Evolutionary conservation across 1,140 invertebrate species (phyloP), one percentile per base, ranked within the genome.

Genomic region (Brachionus angularis): DNA sequence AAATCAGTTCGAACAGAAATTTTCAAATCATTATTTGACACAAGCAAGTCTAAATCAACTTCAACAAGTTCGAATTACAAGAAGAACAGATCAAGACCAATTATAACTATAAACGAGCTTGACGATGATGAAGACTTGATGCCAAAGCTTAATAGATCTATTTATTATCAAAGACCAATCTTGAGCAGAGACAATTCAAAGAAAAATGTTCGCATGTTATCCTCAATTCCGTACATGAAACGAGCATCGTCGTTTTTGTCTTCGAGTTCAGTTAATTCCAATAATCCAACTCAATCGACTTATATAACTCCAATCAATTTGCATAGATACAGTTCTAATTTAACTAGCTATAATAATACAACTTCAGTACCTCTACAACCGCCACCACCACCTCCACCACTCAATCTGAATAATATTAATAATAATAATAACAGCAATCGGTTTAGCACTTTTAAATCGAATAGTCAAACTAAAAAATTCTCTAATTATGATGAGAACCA

Each of bases 401-500:
- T n/a, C n/a, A n/a, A n/a, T n/a, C n/a, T n/a, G n/a, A n/a, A n/a
- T n/a, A n/a, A n/a, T n/a, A n/a, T n/a, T n/a, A n/a, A n/a, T n/a
- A n/a, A n/a, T n/a, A n/a, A n/a, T n/a, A n/a, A n/a, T n/a, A n/a
- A n/a, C n/a, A n/a, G n/a, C n/a, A n/a, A n/a, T n/a, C n/a, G n/a
- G 8, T 14, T 58, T 3, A 25, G 18, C 21, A 67, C 62, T 0
- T 67, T 67, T 18, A 67, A 67, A 23, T 12, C 42, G 21, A 67
- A n/a, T 18, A 42, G 39, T 16, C n/a, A n/a, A n/a, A 7, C 34
- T n/a, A 46, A 2, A 46, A 27, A 25, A 27, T 12, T 36, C 8
- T 29, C 29, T 8, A 67, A 67, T 31, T 67, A 67, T 25, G 62
- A 67, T 33, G 62, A 67, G 18, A 67, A 67, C 25, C 62, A 67